phyloP scores from a whole-genome alignment of 2,113 vertebrate genomes.

The Microtus montanus region DNA sequence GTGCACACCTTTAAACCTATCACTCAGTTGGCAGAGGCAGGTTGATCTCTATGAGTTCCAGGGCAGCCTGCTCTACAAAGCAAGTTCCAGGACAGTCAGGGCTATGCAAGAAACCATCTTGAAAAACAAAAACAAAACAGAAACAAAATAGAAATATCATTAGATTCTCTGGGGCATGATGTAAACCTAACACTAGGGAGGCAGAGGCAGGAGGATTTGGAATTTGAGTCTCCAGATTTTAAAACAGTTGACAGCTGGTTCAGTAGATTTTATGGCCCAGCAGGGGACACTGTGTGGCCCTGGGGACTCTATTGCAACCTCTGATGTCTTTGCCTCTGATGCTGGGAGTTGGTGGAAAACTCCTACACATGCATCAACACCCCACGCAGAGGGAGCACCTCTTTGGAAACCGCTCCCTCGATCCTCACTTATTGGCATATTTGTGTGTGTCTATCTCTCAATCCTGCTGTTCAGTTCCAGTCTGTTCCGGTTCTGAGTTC shows the following conservation, averaged over 20 bases:
- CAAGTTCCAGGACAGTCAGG: background rate
- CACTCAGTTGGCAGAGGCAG: background rate
- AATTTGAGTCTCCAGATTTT: background rate
- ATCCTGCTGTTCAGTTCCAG: background rate
- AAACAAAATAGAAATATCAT: background rate
- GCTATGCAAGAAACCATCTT: background rate
- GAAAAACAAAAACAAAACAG: background rate
- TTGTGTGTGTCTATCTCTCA: fast-evolving
- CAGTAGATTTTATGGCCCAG: background rate
- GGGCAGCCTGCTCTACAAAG: background rate
- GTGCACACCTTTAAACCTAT: background rate
- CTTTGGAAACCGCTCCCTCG: background rate
- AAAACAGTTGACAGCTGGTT: background rate
- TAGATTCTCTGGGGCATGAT: background rate
- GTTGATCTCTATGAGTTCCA: background rate
- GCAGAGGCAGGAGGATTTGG: background rate
- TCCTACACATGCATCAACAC: background rate
- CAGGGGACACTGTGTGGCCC: no score
- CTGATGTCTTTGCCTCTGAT: no score
- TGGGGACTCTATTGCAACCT: background rate
- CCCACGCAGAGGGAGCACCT: background rate
- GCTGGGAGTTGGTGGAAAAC: background rate
- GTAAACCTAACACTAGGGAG: background rate
- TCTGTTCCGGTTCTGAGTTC: background rate
- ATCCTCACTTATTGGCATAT: background rate